Evolutionary conservation across 2,113 vertebrate genomes (phyloP).

Genomic region (Puffinus mauretanicus): DNA sequence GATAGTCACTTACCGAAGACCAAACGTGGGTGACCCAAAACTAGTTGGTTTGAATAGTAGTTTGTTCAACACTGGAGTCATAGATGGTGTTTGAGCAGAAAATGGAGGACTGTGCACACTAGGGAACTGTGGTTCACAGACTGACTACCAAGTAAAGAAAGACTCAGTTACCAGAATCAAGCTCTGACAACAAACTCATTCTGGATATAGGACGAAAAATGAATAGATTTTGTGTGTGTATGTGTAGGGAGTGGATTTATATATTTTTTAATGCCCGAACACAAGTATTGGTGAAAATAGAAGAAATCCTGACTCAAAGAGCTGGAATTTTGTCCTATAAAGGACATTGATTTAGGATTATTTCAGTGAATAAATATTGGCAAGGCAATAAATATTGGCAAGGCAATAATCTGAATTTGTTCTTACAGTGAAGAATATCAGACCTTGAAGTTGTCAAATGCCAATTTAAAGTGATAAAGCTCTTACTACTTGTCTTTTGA

Average conservation of each 20-base stretch:
- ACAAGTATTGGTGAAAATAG: not conserved
- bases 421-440: not conserved
- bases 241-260: not conserved
- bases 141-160: not conserved
- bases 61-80: not conserved
- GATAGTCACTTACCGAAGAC: not conserved
- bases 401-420: not conserved
- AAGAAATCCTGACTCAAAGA: not conserved
- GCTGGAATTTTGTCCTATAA: not conserved
- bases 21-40: not conserved
- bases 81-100: not conserved
- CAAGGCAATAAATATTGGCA: not conserved
- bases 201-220: not conserved
- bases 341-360: not conserved
- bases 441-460: not conserved
- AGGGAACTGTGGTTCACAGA: not conserved
- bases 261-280: not conserved
- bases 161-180: not conserved
- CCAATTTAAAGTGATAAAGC: not conserved
- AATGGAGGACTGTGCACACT: not conserved
- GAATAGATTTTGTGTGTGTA: accelerated
- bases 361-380: not conserved
- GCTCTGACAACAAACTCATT: not conserved
- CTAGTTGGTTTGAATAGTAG: not conserved
- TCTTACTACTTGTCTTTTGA: not conserved